These are phyloP conservation scores for Plectropomus leopardus DNA, from an alignment of 2,113 vertebrate genomes.

Conservation along the genomic window DNA sequence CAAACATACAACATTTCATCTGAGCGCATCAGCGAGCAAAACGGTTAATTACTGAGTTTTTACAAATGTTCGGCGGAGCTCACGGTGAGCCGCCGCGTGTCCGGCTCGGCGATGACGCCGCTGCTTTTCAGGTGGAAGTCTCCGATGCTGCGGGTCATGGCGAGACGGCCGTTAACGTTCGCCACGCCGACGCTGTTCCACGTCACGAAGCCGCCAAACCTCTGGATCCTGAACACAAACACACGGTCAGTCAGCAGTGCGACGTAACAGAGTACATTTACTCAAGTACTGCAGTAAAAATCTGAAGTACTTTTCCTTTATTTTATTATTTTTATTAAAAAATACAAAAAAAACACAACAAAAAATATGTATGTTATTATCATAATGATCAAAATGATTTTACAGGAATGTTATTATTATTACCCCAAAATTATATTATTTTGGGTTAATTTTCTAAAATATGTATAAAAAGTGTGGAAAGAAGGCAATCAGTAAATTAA, in stretches of 20 bases:
- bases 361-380: no score
- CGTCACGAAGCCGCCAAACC: constrained; percentile 90
- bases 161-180: constrained; percentile 94
- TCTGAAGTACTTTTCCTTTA: no score
- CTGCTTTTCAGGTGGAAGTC: constrained; percentile 92
- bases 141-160: constrained; percentile 96
- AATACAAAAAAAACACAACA: no score
- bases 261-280: no score
- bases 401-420: no score
- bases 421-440: no score
- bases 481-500: no score
- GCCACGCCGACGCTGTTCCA: constrained; percentile 96
- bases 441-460: no score
- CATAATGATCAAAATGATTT: no score
- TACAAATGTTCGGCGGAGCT: constrained; percentile 55
- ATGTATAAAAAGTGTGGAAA: no score
- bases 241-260: not conserved
- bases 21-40: not conserved
- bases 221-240: constrained; percentile 88
- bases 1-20: not conserved
- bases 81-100: constrained; percentile 90
- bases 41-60: not conserved
- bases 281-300: no score
- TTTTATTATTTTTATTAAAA: no score
- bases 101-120: constrained; percentile 94